Evolutionary conservation across 1,140 invertebrate species (phyloP).

Genomic region (Antheraea pernyi): DNA sequence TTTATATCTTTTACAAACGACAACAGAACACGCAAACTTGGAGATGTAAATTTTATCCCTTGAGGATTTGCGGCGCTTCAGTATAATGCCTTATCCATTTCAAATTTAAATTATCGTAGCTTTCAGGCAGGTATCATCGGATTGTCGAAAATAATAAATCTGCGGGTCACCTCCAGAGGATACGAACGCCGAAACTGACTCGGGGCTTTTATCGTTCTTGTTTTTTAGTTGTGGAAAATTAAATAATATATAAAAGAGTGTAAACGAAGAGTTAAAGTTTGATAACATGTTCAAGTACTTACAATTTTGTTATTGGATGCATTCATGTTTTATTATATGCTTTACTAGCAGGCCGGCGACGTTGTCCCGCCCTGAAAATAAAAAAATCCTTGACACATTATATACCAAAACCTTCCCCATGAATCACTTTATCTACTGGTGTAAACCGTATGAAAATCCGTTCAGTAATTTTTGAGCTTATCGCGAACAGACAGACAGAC

Average conservation of each 20-base stretch:
- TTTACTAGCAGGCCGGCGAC: too few species aligned
- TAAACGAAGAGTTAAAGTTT: neutral
- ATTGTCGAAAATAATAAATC: constrained; percentile 10
- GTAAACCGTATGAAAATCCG: too few species aligned
- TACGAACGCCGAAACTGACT: neutral
- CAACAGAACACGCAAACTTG: neutral
- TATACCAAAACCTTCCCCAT: too few species aligned
- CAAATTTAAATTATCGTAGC: constrained; percentile 3
- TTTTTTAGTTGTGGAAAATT: neutral
- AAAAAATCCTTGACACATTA: too few species aligned
- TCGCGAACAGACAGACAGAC: too few species aligned
- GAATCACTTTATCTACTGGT: too few species aligned
- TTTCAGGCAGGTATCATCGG: neutral
- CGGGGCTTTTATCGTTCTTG: constrained; percentile 12
- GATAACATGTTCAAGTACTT: too few species aligned
- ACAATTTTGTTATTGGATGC: too few species aligned
- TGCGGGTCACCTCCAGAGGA: constrained; percentile 11
- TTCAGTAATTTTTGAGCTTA: too few species aligned
- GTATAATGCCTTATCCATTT: constrained; percentile 7
- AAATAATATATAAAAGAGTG: neutral
- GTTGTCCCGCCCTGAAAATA: too few species aligned
- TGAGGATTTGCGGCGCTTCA: neutral
- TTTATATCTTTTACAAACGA: neutral
- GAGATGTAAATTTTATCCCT: neutral
- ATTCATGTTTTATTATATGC: too few species aligned